These are phyloP conservation scores for Rhogogaster chlorosoma DNA, from an alignment of 2,888 invertebrate genomes.

Conservation along the genomic window DNA sequence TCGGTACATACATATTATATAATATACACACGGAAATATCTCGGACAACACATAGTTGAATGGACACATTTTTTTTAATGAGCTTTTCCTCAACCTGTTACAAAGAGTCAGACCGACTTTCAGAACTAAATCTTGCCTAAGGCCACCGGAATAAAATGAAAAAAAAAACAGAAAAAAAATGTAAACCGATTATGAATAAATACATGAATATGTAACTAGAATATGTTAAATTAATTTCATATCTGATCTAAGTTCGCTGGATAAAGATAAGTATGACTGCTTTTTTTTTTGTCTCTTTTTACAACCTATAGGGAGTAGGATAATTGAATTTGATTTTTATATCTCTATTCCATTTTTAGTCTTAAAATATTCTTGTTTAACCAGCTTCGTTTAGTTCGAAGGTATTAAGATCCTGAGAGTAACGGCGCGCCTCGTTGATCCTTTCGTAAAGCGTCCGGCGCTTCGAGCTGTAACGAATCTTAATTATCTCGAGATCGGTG, in stretches of 20 bases:
- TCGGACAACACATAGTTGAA: neutral
- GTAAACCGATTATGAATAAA: neutral
- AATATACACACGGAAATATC: neutral
- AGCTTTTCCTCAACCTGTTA: neutral
- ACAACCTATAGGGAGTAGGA: neutral
- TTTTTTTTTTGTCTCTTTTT: neutral
- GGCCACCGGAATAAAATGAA: neutral
- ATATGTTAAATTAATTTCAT: neutral
- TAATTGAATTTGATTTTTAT: neutral
- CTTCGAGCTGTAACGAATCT: conserved; percentile 45
- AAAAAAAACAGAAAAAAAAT: neutral
- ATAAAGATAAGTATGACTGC: neutral
- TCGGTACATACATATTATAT: neutral
- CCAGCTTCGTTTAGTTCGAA: conserved; percentile 1
- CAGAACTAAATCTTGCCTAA: neutral
- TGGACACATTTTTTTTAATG: neutral
- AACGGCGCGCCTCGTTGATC: conserved; percentile 33
- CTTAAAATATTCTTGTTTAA: neutral
- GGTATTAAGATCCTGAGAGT: conserved; percentile 30
- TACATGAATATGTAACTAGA: neutral
- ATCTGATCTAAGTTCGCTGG: neutral
- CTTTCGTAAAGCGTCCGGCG: conserved; percentile 14
- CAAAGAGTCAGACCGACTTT: neutral
- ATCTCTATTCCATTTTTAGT: neutral
- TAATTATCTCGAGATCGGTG: conserved; percentile 48